Percentiles rank a stretch among this genome's conserved stretches.
phyloP scores from a whole-genome alignment of 2,888 invertebrate genomes.

The Chymomyza fuscimana region DNA sequence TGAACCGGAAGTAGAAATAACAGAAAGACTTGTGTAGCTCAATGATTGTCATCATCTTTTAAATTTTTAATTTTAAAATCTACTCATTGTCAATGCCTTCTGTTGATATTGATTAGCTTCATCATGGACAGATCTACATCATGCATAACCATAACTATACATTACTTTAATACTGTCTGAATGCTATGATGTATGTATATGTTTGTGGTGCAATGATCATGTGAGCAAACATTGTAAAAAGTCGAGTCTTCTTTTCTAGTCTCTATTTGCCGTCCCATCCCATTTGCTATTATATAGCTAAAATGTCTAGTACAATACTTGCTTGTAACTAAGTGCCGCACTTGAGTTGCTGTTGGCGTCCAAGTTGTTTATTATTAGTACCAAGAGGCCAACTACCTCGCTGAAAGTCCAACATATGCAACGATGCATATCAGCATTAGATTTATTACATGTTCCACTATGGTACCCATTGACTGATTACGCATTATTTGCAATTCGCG shows the following conservation, averaged over 20 bases:
- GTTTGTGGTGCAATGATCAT: neutral
- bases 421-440: conserved; percentile 57
- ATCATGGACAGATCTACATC: neutral
- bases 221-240: neutral
- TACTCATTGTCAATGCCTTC: neutral
- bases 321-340: conserved; percentile 23
- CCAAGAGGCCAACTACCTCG: conserved; percentile 57
- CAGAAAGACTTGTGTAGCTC: too few species aligned
- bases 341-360: neutral
- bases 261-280: neutral
- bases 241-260: neutral
- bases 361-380: conserved; percentile 5
- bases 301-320: neutral
- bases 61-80: neutral
- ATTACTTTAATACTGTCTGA: neutral
- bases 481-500: conserved; percentile 3
- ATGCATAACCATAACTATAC: neutral
- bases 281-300: neutral
- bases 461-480: conserved; percentile 15
- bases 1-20: too few species aligned
- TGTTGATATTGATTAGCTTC: neutral
- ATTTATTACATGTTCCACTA: conserved; percentile 34
- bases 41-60: too few species aligned
- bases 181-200: neutral
- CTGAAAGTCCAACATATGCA: conserved; percentile 52